These are phyloP conservation scores for Gymnopithys bicolor DNA, from an alignment of 2,797 vertebrate species.

Conservation along the genomic window DNA sequence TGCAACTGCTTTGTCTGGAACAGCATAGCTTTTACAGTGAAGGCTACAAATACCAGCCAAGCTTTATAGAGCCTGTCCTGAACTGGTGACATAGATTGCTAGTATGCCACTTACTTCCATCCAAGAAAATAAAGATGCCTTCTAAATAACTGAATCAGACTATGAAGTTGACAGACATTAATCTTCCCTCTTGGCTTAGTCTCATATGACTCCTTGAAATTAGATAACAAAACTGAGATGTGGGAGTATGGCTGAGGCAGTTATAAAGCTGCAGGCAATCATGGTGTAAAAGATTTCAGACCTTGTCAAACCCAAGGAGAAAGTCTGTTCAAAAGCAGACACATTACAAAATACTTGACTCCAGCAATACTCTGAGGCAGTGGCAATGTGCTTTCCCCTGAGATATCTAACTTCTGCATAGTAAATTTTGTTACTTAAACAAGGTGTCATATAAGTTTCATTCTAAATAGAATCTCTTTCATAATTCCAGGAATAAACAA, in stretches of 20 bases:
- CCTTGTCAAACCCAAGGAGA: neutral
- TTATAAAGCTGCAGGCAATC: neutral
- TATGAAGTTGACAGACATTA: neutral
- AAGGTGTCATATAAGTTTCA: neutral
- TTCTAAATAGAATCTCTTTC: neutral
- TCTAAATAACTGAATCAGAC: neutral
- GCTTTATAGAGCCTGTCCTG: neutral
- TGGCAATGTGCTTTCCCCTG: rapidly evolving
- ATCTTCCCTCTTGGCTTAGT: neutral
- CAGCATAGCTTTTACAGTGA: neutral
- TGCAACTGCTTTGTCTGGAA: neutral
- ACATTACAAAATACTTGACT: neutral
- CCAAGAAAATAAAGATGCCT: neutral
- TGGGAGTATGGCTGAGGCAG: neutral
- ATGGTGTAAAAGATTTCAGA: neutral
- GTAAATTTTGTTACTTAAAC: neutral
- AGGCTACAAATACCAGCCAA: neutral
- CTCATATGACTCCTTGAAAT: neutral
- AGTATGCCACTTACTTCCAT: neutral
- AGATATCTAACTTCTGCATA: neutral
- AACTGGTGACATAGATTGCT: neutral
- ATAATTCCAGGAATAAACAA: neutral
- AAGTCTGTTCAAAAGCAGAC: neutral
- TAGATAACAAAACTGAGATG: neutral
- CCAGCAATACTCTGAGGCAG: neutral